A percentile compares a stretch with the other conserved stretches of the same genome.
These are phyloP conservation scores for Arctia plantaginis DNA, from an alignment of 2,888 invertebrate species.

Conservation along the genomic window DNA sequence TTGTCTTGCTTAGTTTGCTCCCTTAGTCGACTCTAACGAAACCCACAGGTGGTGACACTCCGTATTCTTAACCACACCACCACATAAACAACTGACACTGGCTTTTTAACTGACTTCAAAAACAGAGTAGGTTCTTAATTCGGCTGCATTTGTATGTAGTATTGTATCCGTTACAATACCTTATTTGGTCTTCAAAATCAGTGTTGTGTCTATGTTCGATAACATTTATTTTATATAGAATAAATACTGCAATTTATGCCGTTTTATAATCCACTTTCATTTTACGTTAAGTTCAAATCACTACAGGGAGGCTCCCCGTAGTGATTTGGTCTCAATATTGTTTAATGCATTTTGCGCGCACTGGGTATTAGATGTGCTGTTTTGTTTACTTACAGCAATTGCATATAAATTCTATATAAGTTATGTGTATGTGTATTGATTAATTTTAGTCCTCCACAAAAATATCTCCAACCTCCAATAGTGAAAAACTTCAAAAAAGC, in stretches of 20 bases:
- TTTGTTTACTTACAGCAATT: neutral
- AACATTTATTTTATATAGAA: neutral
- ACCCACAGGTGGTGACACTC: too few relatives aligned
- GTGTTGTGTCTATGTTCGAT: neutral
- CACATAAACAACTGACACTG: too few relatives aligned
- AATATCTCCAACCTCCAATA: too few relatives aligned
- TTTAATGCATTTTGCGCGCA: neutral
- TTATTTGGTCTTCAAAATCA: neutral
- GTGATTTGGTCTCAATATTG: neutral
- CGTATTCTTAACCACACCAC: too few relatives aligned
- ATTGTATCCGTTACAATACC: neutral
- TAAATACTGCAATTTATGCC: slow-evolving; percentile 1
- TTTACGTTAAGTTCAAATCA: slow-evolving; percentile 1
- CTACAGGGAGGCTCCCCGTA: neutral
- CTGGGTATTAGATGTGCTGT: neutral
- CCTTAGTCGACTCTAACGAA: too few relatives aligned
- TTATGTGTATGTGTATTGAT: too few relatives aligned
- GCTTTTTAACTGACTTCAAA: too few relatives aligned
- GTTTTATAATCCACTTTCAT: slow-evolving; percentile 2
- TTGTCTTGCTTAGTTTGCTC: too few relatives aligned
- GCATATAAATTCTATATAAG: neutral
- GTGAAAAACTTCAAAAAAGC: too few relatives aligned
- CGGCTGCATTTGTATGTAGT: too few relatives aligned
- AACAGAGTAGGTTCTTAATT: too few relatives aligned
- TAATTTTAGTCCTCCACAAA: too few relatives aligned